phyloP scores from a whole-genome alignment of 2,888 invertebrate species.

The Colostygia pectinataria region DNA sequence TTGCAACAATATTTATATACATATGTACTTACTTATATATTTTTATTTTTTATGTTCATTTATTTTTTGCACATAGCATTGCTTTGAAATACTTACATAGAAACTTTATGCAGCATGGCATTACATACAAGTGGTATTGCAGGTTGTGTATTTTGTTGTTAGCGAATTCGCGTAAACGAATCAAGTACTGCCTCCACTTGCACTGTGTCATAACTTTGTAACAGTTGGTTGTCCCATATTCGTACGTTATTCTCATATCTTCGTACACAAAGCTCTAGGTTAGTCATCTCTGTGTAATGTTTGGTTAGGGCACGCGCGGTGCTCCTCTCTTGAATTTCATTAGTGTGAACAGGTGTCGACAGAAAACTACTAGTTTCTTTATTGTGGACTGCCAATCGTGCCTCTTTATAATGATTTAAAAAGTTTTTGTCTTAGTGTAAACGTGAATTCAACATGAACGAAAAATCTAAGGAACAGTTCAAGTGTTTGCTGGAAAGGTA shows the following conservation, averaged over 20 bases:
- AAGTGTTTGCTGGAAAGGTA: constrained; percentile 56
- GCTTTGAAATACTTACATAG: no score
- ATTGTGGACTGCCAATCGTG: background rate
- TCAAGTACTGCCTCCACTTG: constrained; percentile 45
- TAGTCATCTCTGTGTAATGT: constrained; percentile 57
- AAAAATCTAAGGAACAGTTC: constrained; percentile 52
- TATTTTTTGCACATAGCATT: no score
- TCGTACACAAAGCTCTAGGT: constrained; percentile 54
- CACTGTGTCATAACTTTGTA: constrained; percentile 52
- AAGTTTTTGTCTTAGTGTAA: constrained; percentile 26
- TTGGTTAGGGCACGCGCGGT: constrained; percentile 44
- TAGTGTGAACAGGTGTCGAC: constrained; percentile 36
- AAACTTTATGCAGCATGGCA: background rate
- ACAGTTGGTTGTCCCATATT: constrained; percentile 68
- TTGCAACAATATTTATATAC: no score
- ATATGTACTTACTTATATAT: no score
- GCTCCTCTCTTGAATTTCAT: constrained; percentile 33
- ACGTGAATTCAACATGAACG: constrained; percentile 47
- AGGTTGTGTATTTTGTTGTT: constrained; percentile 11
- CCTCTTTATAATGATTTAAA: background rate
- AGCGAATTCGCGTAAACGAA: constrained; percentile 14
- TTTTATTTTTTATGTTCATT: no score
- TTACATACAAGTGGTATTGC: background rate
- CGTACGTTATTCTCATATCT: constrained; percentile 56
- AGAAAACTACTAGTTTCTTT: constrained; percentile 32